phyloP scores from a whole-genome alignment of 2,797 vertebrate species.

The Pseudomugil tenellus region DNA sequence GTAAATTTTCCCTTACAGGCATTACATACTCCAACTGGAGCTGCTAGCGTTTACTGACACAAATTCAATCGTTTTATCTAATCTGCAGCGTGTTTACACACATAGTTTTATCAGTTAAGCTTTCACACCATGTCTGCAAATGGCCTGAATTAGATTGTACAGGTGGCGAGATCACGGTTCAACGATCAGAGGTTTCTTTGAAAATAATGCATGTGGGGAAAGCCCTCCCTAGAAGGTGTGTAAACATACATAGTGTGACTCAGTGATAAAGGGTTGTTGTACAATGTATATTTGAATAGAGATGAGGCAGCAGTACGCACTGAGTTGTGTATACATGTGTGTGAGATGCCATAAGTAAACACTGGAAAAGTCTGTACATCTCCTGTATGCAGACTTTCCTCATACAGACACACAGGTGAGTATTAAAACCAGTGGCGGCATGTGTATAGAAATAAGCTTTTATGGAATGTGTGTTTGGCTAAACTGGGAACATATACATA shows the following conservation, averaged over 20 bases:
- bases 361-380: constrained; percentile 28
- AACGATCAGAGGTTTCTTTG: neutral
- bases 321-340: neutral
- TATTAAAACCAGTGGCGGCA: constrained; percentile 43
- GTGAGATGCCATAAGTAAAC: constrained; percentile 26
- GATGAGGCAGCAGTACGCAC: neutral
- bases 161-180: constrained; percentile 49
- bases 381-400: constrained; percentile 8
- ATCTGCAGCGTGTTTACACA: constrained; percentile 68
- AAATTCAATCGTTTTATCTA: constrained; percentile 59
- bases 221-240: neutral
- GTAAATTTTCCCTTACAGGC: neutral
- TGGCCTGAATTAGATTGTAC: constrained; percentile 52
- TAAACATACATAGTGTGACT: constrained; percentile 33
- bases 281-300: constrained; percentile 13
- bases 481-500: constrained; percentile 55
- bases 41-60: constrained; percentile 7
- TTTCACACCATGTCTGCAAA: constrained; percentile 8
- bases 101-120: constrained; percentile 51
- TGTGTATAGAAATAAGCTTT: constrained; percentile 25
- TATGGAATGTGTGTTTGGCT: constrained; percentile 62
- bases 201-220: neutral
- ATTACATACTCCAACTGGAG: too few species aligned
- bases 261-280: constrained; percentile 20
- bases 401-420: constrained; percentile 40